Percentiles rank a stretch among this genome's conserved stretches.
Evolutionary conservation across 2,113 vertebrate genomes (phyloP).

Genomic region (Poecile atricapillus): DNA sequence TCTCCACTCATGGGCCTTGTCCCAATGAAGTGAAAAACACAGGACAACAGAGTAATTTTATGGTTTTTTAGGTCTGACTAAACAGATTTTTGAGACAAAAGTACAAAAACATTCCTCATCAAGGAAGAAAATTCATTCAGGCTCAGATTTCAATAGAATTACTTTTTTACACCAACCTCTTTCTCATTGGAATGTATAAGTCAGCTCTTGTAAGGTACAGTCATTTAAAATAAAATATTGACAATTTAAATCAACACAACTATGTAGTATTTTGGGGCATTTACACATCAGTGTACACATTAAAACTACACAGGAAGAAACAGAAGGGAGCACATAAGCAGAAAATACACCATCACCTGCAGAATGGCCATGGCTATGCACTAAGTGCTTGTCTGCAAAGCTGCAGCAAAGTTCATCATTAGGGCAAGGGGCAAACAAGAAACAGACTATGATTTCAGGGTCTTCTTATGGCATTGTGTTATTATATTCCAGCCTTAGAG

Average conservation of each 20-base stretch:
- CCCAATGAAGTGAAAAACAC: background rate
- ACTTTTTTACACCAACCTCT: background rate
- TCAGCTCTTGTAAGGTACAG: background rate
- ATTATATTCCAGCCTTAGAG: background rate
- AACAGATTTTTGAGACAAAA: background rate
- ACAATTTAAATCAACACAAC: background rate
- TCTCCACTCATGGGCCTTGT: background rate
- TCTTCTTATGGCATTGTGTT: background rate
- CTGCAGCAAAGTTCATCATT: background rate
- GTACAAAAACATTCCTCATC: background rate
- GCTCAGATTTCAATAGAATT: background rate
- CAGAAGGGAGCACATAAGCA: background rate
- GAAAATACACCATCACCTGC: background rate
- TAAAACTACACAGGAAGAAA: background rate
- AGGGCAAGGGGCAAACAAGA: background rate
- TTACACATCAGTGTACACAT: background rate
- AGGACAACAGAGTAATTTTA: background rate
- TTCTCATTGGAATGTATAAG: background rate
- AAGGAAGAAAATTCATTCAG: background rate
- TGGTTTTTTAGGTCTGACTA: background rate
- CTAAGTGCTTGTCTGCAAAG: background rate
- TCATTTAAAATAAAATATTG: background rate
- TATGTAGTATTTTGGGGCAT: background rate
- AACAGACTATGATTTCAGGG: background rate
- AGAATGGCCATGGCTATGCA: background rate